Percentiles rank a stretch among this genome's conserved stretches.
phyloP scores from a whole-genome alignment of 2,888 invertebrate genomes.

The Mechanitis mazaeus region DNA sequence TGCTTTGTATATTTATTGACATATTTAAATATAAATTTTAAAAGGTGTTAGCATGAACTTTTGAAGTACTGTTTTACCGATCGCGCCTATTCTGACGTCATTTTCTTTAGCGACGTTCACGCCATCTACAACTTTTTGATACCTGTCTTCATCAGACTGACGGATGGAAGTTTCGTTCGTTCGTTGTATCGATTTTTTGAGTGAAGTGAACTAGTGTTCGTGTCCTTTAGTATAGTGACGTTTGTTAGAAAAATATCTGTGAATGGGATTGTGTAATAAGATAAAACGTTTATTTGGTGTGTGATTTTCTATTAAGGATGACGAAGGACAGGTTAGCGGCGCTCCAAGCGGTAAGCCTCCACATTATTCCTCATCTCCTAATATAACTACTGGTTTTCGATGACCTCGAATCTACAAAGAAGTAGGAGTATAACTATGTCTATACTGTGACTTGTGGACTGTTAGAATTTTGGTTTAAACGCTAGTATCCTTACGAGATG shows the following conservation, averaged over 20 bases:
- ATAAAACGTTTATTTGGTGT: conserved; percentile 80
- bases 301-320: conserved; percentile 84
- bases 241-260: conserved; percentile 83
- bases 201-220: conserved; percentile 81
- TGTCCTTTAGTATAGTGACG: conserved; percentile 83
- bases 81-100: conserved; percentile 52
- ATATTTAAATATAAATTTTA: not conserved
- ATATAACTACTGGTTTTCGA: conserved; percentile 61
- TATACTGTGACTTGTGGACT: conserved; percentile 27
- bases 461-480: conserved; percentile 8
- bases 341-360: conserved; percentile 90
- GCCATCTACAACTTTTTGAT: conserved; percentile 58
- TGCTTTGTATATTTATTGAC: too few relatives aligned
- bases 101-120: conserved; percentile 37
- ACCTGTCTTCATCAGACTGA: conserved; percentile 60
- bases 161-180: conserved; percentile 78
- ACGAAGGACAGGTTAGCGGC: conserved; percentile 98
- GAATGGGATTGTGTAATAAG: conserved; percentile 87
- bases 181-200: conserved; percentile 89
- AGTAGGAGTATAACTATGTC: conserved; percentile 47
- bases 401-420: conserved; percentile 66
- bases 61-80: conserved; percentile 49
- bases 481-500: conserved; percentile 9
- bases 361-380: conserved; percentile 46
- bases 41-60: conserved; percentile 20